Base-by-base conservation (phyloP, 2,113 vertebrate genomes). In the Canis aureus region DNA sequence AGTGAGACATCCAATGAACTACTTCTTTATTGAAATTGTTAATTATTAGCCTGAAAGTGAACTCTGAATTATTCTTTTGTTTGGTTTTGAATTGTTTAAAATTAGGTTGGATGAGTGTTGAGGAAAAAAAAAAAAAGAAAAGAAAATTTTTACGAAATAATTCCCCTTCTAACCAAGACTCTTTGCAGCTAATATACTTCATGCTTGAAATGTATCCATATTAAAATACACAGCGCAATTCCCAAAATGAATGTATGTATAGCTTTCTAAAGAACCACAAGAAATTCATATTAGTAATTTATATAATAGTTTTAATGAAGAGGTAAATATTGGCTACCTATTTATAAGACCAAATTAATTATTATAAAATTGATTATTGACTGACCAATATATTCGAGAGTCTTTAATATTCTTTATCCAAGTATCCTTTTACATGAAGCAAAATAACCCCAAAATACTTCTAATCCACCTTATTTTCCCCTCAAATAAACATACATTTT, bases 1-100 rank as follows among this genome's bases (percentile, higher is more conserved):
- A 95, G 55, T 95, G 67, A 97, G 55, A 95, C 66, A 86, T 32
- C 27, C 51, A 93, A 89, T 69, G 97, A 97, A 91, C 57, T 25
- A 79, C 5, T 85, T 95, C 27, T 89, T 94, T 89, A 88, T 84
- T 96, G 57, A 97, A 96, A 94, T 74, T 94, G 20, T 83, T 98
- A 97, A 97, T 98, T 97, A 15, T 59, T 97, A 95, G 35, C 51
- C 66, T 86, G 60, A 92, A 98, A 89, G 22, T 91, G 49, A 97
- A 95, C 55, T 96, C 57, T 78, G 29, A 96, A 95, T 74, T 83
- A 89, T 74, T 93, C 60, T 97, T 96, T 96, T 93, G 59, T 97
- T 97, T 98, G 49, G 51, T 8, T 91, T 97, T 86, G 29, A 89
- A 93, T 74, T 95, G n/a, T 91, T 88, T 95, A 64, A 96, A 95